Evolutionary conservation across 2,797 vertebrate species (phyloP).

Genomic region (Smutsia temminckii): DNA sequence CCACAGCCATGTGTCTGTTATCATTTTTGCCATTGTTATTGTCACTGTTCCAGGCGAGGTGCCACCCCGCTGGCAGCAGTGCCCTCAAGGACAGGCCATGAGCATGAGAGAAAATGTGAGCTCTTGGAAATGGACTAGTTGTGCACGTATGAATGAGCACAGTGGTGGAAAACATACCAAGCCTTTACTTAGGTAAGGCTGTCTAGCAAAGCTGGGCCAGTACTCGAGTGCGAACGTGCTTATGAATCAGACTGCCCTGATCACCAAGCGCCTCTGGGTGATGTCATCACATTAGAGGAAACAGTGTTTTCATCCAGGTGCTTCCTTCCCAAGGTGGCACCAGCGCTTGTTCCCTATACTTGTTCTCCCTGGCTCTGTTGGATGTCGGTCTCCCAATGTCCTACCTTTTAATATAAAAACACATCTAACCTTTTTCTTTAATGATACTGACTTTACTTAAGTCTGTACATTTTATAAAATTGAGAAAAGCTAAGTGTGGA

Average conservation of each 20-base stretch:
- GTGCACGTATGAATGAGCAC: background rate
- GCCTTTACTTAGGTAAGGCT: background rate
- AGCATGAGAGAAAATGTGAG: background rate
- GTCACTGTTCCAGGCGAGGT: background rate
- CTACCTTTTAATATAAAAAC: background rate
- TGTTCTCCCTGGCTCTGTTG: background rate
- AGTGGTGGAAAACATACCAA: background rate
- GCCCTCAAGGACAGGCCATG: background rate
- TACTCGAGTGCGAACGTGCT: background rate
- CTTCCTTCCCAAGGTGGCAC: background rate
- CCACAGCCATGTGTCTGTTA: background rate
- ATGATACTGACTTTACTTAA: background rate
- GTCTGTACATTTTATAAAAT: slow-evolving; percentile 7
- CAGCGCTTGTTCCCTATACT: background rate
- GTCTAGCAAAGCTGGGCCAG: too few relatives aligned
- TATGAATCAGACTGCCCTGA: background rate
- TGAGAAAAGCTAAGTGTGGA: background rate
- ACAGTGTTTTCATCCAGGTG: background rate
- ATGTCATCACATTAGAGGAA: background rate
- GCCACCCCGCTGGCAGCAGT: fast-evolving
- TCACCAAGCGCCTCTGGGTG: background rate
- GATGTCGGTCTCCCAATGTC: background rate
- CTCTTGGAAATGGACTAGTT: background rate
- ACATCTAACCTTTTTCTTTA: background rate
- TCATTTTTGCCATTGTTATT: background rate